Evolutionary conservation across 2,888 invertebrate genomes (phyloP), one percentile per base, ranked within the genome.

Genomic region (Cantharis rufa): DNA sequence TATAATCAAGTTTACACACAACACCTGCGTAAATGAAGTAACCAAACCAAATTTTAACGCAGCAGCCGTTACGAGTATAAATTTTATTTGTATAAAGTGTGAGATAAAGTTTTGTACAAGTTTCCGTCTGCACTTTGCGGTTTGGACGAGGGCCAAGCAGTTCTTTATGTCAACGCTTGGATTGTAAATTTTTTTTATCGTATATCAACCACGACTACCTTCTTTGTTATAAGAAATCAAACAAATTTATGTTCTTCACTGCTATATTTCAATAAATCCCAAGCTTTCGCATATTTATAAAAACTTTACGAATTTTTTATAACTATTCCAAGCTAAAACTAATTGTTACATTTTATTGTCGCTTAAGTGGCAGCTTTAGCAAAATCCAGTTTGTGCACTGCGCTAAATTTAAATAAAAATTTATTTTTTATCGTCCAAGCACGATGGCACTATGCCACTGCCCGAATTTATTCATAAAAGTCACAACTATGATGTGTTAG

Each of bases 91-190:
- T 71, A 63, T 75, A 71, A 78, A 78, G 75, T 75, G 70, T 69
- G 70, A 75, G 78, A 76, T 78, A 74, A 78, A 78, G 78, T 78
- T 76, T 78, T 74, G 78, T 76, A 74, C 77, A 77, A 77, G 77
- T 77, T 77, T 74, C 77, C 70, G 73, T 63, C 66, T 78, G 72
- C 78, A 76, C 70, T 76, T 78, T 74, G 76, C 71, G 73, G 76
- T 69, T 76, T 78, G 78, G 78, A 78, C 78, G 73, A 27, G 21
- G 73, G 73, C 78, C 78, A 78, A 78, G 74, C 71, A 63, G 69
- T 78, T 78, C 75, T 75, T 71, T 28, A 78, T 69, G 63, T 74
- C 72, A 32, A 74, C 77, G 72, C 77, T 74, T 69, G 18, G 48
- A 27, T 77, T 77, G 77, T 74, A 74, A 66, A 66, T 66, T 66